A percentile compares a stretch with the other conserved stretches of the same genome.
Evolutionary conservation across 2,113 vertebrate genomes (phyloP).

Genomic region (Lichenostomus cassidix): DNA sequence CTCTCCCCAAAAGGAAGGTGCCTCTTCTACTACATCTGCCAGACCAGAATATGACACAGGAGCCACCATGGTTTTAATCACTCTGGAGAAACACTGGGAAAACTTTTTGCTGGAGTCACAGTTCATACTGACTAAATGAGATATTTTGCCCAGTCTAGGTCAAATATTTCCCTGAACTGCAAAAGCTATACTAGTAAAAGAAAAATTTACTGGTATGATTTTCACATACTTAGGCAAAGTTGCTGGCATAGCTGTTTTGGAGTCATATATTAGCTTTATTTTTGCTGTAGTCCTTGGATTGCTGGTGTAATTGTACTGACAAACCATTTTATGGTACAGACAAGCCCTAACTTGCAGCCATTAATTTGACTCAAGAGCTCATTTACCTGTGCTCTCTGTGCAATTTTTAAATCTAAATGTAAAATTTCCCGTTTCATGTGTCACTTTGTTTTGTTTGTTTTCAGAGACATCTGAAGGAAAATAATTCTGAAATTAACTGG

Average conservation of each 20-base stretch:
- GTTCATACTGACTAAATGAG: not conserved
- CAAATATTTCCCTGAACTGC: not conserved
- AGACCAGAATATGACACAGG: not conserved
- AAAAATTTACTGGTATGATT: not conserved
- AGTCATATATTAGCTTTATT: not conserved
- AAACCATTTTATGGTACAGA: not conserved
- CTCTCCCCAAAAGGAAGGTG: not conserved
- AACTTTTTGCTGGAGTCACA: not conserved
- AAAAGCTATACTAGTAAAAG: not conserved
- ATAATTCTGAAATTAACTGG: slow-evolving; percentile 27
- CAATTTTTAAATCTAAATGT: not conserved
- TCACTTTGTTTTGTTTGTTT: slow-evolving; percentile 44
- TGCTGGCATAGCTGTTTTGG: not conserved
- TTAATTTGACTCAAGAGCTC: not conserved
- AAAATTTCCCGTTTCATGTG: not conserved
- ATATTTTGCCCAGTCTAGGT: rapidly evolving
- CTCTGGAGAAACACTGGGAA: not conserved
- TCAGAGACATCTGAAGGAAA: slow-evolving; percentile 65
- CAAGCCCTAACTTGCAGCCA: not conserved
- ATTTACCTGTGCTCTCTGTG: not conserved
- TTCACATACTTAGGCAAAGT: not conserved
- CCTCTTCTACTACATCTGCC: not conserved
- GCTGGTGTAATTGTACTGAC: slow-evolving; percentile 2
- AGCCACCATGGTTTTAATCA: not conserved
- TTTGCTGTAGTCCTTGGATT: not conserved